phyloP scores from a whole-genome alignment of 2,888 invertebrate genomes.

The Adela reaumurella region DNA sequence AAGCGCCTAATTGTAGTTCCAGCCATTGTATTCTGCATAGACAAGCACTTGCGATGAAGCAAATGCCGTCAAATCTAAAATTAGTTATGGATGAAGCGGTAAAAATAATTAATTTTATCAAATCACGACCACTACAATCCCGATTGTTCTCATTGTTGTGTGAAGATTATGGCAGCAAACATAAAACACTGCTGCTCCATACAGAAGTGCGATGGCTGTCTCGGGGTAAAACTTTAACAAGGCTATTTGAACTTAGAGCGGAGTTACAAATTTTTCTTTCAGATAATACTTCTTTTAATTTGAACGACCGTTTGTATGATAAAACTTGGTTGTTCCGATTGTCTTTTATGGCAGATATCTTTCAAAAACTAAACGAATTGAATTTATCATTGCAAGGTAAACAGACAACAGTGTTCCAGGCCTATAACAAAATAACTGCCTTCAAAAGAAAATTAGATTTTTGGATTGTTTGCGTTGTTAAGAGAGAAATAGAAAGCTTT shows the following conservation, averaged over 20 bases:
- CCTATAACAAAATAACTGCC: no score
- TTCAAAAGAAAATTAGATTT: slow-evolving; percentile 17
- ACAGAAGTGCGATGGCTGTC: slow-evolving; percentile 18
- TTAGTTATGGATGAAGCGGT: slow-evolving; percentile 9
- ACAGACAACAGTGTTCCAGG: slow-evolving; percentile 17
- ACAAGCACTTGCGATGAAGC: slow-evolving; percentile 13
- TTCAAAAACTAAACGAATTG: slow-evolving; percentile 15
- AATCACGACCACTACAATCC: slow-evolving; percentile 13
- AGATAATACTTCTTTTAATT: slow-evolving; percentile 14
- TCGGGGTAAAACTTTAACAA: slow-evolving; percentile 15
- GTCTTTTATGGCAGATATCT: slow-evolving; percentile 14
- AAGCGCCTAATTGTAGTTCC: slow-evolving; percentile 17
- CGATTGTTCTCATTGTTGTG: slow-evolving; percentile 10
- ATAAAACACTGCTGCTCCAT: slow-evolving; percentile 13
- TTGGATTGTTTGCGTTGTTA: slow-evolving; percentile 15
- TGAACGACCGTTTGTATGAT: slow-evolving; percentile 13
- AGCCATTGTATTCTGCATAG: slow-evolving; percentile 15
- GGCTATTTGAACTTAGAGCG: slow-evolving; percentile 15
- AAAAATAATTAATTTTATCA: slow-evolving; percentile 16
- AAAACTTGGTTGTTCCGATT: slow-evolving; percentile 13
- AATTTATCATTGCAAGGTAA: slow-evolving; percentile 16
- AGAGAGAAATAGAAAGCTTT: slow-evolving; percentile 15
- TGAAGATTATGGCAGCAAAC: slow-evolving; percentile 14
- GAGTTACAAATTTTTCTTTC: slow-evolving; percentile 15
- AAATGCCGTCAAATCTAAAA: slow-evolving; percentile 11